Base-by-base conservation (phyloP, 2,113 vertebrate species). In the Oreotrochilus melanogaster region DNA sequence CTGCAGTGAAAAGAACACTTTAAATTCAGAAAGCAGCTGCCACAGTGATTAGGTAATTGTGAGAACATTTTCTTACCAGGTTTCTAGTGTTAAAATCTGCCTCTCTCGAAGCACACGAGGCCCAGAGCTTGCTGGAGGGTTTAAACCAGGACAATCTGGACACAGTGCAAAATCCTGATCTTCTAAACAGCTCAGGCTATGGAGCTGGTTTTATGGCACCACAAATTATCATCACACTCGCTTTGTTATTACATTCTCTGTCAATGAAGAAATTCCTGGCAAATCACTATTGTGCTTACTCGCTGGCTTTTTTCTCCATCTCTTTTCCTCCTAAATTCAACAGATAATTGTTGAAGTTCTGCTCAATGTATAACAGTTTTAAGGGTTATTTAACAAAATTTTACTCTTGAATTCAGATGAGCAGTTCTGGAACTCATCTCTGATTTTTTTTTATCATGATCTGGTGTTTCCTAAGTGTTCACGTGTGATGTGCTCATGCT, bases 361-460 rank as follows among this genome's bases (percentile, higher is more conserved):
- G 76, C 79, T 94, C 93, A 94, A 95, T 73, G 43, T 58, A 31
- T 88, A 87, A 33, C 78, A 90, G 69, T 92, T 80, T 25, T 81
- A 95, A 96, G 88, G 58, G 76, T 79, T 96, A 95, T 95, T 97
- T 95, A 86, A 86, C 72, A 91, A 80, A 2, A 10, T 78, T 79
- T 86, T 87, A 51, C 50, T 82, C 95, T 50, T 76, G 75, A 90
- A 91, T 95, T 96, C 71, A 78, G 78, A 94, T 71, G 58, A 94
- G 60, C 14, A 48, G 30, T 58, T 92, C 76, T 72, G 67, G 56
- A 94, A 33, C 83, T 90, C 64, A 85, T 93, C 58, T 90, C 61
- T 60, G 69, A 78, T 80, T 84, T 65, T 90, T 91, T 89, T 88
- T 88, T 42, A 73, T 86, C 80, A n/a, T 78, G 64, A 93, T 78